Evolutionary conservation across 2,797 vertebrate species (phyloP).

Genomic region (Sebastes hopkinsi): DNA sequence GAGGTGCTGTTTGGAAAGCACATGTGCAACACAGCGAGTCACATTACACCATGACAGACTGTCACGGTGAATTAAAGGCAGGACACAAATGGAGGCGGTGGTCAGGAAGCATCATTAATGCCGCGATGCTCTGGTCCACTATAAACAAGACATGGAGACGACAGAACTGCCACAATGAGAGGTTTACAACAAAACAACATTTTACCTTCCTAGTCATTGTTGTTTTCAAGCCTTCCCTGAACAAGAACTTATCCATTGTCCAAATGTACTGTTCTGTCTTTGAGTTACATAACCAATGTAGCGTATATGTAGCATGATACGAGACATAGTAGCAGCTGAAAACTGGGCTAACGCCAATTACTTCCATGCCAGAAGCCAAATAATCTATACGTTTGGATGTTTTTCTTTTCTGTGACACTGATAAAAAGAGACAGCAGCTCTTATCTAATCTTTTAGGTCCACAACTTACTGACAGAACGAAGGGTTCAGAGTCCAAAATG

Average conservation of each 20-base stretch:
- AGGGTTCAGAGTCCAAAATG: conserved; percentile 38
- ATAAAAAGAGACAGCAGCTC: conserved; percentile 49
- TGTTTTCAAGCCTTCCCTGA: conserved; percentile 1
- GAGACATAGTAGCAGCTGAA: conserved; percentile 37
- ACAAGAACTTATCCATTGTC: not conserved
- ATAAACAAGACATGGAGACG: not conserved
- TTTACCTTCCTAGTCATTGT: not conserved
- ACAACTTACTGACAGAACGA: conserved; percentile 26
- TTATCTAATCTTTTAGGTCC: conserved; percentile 47
- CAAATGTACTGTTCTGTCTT: not conserved
- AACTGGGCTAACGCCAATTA: conserved; percentile 62
- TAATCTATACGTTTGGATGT: conserved; percentile 57
- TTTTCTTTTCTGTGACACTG: conserved; percentile 35
- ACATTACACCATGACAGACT: conserved; percentile 68
- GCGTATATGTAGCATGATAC: conserved; percentile 25
- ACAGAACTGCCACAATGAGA: not conserved
- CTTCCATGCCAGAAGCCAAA: conserved; percentile 56
- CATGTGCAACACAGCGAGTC: conserved; percentile 67
- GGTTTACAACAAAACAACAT: not conserved
- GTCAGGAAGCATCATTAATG: conserved; percentile 65
- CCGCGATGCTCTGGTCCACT: not conserved
- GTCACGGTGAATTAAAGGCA: conserved; percentile 69
- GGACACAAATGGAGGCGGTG: conserved; percentile 39
- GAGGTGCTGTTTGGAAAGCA: conserved; percentile 62
- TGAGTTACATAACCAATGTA: conserved; percentile 42